A percentile compares a stretch with the other conserved stretches of the same genome.
phyloP scores from a whole-genome alignment of 1,140 invertebrate genomes.

The Sitobion miscanthi region DNA sequence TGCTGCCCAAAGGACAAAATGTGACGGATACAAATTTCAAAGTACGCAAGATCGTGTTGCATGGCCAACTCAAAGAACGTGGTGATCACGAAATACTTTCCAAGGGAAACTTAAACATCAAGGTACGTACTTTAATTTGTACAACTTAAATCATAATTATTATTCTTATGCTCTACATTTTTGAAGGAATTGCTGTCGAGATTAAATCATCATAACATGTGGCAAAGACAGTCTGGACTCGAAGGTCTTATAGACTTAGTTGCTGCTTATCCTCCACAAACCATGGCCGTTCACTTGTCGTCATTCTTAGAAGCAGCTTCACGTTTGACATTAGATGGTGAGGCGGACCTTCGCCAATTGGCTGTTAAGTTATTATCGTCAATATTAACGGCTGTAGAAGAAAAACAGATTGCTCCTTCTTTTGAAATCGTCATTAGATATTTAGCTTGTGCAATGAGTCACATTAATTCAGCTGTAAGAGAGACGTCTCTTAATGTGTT shows the following conservation, averaged over 20 bases:
- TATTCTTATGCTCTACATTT: neutral
- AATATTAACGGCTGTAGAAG: conserved; percentile 25
- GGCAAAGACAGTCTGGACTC: conserved; percentile 73
- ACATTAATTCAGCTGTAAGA: conserved; percentile 79
- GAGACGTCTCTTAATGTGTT: conserved; percentile 80
- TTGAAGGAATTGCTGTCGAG: conserved; percentile 75
- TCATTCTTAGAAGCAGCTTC: conserved; percentile 73
- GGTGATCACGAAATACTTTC: conserved; percentile 70
- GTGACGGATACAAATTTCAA: conserved; percentile 87
- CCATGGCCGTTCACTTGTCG: conserved; percentile 70
- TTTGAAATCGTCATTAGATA: conserved; percentile 78
- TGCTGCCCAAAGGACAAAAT: conserved; percentile 79
- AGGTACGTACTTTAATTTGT: conserved; percentile 63
- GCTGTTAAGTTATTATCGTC: conserved; percentile 70
- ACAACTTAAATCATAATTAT: neutral
- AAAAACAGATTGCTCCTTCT: conserved; percentile 69
- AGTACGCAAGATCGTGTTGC: conserved; percentile 83
- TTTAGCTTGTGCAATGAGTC: conserved; percentile 84
- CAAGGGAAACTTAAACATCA: conserved; percentile 75
- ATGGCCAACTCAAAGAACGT: conserved; percentile 75
- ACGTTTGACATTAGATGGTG: conserved; percentile 74
- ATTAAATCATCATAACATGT: conserved; percentile 79
- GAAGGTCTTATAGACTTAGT: conserved; percentile 76
- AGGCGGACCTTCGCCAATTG: conserved; percentile 72
- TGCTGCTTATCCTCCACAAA: conserved; percentile 64